phyloP scores from a whole-genome alignment of 2,888 invertebrate genomes.

The Clepsis dumicolana region DNA sequence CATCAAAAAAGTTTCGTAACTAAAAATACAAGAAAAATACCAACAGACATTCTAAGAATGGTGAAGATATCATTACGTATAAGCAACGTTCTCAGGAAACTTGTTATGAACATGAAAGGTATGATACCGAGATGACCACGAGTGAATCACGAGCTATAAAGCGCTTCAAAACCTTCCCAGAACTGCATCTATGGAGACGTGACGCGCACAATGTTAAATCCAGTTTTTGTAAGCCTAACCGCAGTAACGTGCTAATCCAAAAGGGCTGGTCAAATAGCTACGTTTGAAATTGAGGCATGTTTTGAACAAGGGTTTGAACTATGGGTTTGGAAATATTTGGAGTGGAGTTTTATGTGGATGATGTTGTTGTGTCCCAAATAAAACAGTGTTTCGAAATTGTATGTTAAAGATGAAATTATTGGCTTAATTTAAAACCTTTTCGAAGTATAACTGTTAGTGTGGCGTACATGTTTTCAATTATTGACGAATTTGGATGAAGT shows the following conservation, averaged over 20 bases:
- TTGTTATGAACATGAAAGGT: constrained; percentile 66
- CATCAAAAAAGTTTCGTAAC: neutral
- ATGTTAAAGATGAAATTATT: neutral
- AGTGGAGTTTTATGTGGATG: neutral
- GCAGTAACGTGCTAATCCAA: constrained; percentile 30
- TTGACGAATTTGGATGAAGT: no score
- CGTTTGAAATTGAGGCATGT: neutral
- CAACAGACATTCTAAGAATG: constrained; percentile 37
- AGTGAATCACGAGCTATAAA: constrained; percentile 72
- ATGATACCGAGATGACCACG: constrained; percentile 71
- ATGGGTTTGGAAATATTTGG: neutral
- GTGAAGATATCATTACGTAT: constrained; percentile 34
- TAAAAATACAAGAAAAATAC: neutral
- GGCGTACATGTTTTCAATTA: no score
- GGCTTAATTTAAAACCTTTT: neutral
- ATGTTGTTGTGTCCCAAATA: neutral
- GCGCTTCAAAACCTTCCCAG: constrained; percentile 69
- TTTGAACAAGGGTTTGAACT: neutral
- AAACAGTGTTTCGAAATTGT: neutral
- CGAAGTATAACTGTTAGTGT: neutral
- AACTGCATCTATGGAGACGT: constrained; percentile 62
- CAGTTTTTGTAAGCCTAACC: constrained; percentile 36
- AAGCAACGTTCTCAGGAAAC: constrained; percentile 53
- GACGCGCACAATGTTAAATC: constrained; percentile 50
- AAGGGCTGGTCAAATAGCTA: neutral